Evolutionary conservation across 2,888 invertebrate genomes (phyloP).

Genomic region (Heliconius cydno): DNA sequence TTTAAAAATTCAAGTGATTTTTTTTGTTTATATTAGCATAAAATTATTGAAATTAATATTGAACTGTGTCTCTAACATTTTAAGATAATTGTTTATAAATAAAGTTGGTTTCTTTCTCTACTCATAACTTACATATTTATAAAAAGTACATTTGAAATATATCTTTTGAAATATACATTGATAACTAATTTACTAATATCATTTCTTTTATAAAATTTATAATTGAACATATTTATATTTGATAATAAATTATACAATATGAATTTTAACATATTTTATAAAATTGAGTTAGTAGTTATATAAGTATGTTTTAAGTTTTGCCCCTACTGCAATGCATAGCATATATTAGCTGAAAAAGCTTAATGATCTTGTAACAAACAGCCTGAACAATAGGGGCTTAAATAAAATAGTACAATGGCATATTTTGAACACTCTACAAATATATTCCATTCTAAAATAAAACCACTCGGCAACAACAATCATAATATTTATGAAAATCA

Average conservation of each 20-base stretch:
- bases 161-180: too few species aligned
- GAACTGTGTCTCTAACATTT: too few species aligned
- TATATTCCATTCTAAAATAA: constrained; percentile 20
- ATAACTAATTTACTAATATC: too few species aligned
- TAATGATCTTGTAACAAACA: background rate
- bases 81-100: background rate
- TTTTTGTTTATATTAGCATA: background rate
- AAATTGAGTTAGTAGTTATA: background rate
- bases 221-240: too few species aligned
- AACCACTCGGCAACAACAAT: constrained; percentile 28
- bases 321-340: constrained; percentile 9
- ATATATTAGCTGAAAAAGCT: constrained; percentile 6
- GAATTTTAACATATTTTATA: background rate
- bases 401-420: constrained; percentile 21
- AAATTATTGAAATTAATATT: too few species aligned
- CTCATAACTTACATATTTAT: too few species aligned
- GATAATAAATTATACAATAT: too few species aligned
- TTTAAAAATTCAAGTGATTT: too few species aligned
- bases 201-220: too few species aligned
- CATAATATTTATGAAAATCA: constrained; percentile 25
- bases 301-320: background rate
- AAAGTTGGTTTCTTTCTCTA: too few species aligned
- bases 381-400: background rate
- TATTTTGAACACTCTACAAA: constrained; percentile 19
- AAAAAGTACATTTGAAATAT: too few species aligned